A percentile compares a stretch with the other conserved stretches of the same genome.
phyloP scores from a whole-genome alignment of 2,797 vertebrate genomes.

The Heterohyrax brucei region DNA sequence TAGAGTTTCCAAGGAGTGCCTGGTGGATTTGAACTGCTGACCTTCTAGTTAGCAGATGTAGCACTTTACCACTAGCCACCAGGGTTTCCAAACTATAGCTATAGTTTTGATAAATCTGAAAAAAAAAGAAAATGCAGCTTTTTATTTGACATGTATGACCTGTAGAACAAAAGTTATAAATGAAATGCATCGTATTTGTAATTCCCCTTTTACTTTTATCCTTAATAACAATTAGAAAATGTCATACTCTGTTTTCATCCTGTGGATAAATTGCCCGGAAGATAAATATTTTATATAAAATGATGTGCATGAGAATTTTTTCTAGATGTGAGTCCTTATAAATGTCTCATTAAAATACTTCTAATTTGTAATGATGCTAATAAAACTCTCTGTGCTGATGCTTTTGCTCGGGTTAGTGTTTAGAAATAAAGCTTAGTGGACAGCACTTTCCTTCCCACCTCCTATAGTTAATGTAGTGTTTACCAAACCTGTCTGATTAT shows the following conservation, averaged over 20 bases:
- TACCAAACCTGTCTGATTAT: slow-evolving; percentile 26
- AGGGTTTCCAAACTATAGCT: slow-evolving; percentile 47
- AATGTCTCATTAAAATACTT: slow-evolving; percentile 51
- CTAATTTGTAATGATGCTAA: slow-evolving; percentile 37
- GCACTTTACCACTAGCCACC: too few species aligned
- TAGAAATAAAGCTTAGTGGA: slow-evolving; percentile 51
- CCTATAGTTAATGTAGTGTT: slow-evolving; percentile 2
- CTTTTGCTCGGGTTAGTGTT: slow-evolving; percentile 46
- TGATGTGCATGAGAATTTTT: slow-evolving; percentile 29
- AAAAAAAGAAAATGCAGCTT: neutral
- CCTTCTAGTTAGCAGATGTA: too few species aligned
- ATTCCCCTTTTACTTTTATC: slow-evolving; percentile 53
- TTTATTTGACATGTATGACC: slow-evolving; percentile 27
- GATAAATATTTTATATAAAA: slow-evolving; percentile 37
- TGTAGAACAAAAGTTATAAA: slow-evolving; percentile 30
- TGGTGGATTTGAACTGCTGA: too few species aligned
- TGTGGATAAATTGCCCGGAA: slow-evolving; percentile 66
- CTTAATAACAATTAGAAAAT: slow-evolving; percentile 63
- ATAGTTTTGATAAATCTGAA: neutral
- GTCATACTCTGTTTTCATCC: slow-evolving; percentile 72
- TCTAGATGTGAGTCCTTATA: neutral
- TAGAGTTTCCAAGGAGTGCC: too few species aligned
- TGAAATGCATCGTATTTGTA: neutral
- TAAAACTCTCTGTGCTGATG: neutral
- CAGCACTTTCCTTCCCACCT: slow-evolving; percentile 19